Evolutionary conservation across 2,888 invertebrate species (phyloP).

Genomic region (Ceraclea dissimilis): DNA sequence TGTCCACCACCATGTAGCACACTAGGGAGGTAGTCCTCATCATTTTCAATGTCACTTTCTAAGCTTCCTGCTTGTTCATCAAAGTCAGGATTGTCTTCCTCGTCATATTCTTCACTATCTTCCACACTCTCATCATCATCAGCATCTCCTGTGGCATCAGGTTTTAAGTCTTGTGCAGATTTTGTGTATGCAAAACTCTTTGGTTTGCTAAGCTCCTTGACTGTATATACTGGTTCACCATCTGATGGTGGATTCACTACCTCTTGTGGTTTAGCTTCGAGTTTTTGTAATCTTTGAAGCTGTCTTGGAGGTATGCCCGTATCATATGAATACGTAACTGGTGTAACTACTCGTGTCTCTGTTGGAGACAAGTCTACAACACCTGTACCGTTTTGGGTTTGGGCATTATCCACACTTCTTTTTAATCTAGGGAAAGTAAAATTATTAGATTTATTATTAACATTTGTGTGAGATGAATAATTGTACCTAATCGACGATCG

Average conservation of each 20-base stretch:
- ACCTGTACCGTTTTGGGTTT: background rate
- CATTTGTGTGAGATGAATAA: too few relatives aligned
- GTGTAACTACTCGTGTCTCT: slow-evolving; percentile 8
- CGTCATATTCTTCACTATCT: slow-evolving; percentile 13
- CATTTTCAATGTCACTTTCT: slow-evolving; percentile 15
- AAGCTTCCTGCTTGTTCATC: slow-evolving; percentile 11
- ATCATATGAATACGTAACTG: slow-evolving; percentile 14
- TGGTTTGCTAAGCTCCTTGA: slow-evolving; percentile 16
- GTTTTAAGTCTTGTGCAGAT: slow-evolving; percentile 10
- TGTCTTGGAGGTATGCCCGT: background rate
- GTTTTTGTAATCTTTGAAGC: background rate
- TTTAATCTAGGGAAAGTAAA: background rate
- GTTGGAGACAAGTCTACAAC: background rate
- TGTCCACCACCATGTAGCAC: background rate
- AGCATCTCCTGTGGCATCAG: background rate
- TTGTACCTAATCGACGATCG: too few relatives aligned
- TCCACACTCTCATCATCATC: slow-evolving; percentile 10
- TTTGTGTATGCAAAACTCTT: slow-evolving; percentile 17
- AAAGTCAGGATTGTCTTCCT: slow-evolving; percentile 11
- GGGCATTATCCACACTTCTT: background rate
- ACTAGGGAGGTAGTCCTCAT: background rate
- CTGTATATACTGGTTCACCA: background rate
- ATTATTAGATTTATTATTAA: background rate
- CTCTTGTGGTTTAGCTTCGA: background rate
- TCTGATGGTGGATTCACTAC: background rate